Evolutionary conservation across 1,140 invertebrate species (phyloP).

Genomic region (Forficula auricularia): DNA sequence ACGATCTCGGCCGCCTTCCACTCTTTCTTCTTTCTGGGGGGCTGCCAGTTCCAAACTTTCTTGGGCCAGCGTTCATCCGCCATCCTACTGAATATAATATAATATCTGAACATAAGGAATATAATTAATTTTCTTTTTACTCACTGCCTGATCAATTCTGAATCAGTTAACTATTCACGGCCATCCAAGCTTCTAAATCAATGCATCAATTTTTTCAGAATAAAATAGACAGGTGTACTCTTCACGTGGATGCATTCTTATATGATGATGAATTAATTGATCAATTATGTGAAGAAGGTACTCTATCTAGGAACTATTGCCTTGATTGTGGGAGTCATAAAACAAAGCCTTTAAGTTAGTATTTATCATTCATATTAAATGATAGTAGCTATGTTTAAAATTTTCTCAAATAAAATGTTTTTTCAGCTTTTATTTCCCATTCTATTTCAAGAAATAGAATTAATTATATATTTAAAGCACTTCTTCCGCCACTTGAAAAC

Average conservation of each 20-base stretch:
- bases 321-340: constrained; percentile 41
- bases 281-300: constrained; percentile 36
- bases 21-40: too few relatives aligned
- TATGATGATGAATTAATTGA: constrained; percentile 47
- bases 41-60: too few relatives aligned
- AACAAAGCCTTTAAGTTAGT: constrained; percentile 34
- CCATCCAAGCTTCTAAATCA: too few relatives aligned
- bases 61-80: too few relatives aligned
- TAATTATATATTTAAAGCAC: constrained; percentile 40
- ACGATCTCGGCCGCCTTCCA: too few relatives aligned
- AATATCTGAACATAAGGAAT: too few relatives aligned
- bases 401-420: constrained; percentile 25
- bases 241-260: constrained; percentile 51
- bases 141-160: too few relatives aligned
- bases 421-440: constrained; percentile 43
- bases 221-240: constrained; percentile 38
- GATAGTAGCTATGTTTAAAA: constrained; percentile 5
- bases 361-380: constrained; percentile 17
- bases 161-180: too few relatives aligned
- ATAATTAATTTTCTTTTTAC: constrained; percentile 6
- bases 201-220: constrained; percentile 6
- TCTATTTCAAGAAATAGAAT: constrained; percentile 42
- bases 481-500: constrained; percentile 37
- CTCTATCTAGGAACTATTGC: constrained; percentile 43
- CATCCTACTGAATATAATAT: too few relatives aligned